Base-by-base conservation (phyloP, 2,797 vertebrate genomes). In the Odontamblyopus lacepedii region DNA sequence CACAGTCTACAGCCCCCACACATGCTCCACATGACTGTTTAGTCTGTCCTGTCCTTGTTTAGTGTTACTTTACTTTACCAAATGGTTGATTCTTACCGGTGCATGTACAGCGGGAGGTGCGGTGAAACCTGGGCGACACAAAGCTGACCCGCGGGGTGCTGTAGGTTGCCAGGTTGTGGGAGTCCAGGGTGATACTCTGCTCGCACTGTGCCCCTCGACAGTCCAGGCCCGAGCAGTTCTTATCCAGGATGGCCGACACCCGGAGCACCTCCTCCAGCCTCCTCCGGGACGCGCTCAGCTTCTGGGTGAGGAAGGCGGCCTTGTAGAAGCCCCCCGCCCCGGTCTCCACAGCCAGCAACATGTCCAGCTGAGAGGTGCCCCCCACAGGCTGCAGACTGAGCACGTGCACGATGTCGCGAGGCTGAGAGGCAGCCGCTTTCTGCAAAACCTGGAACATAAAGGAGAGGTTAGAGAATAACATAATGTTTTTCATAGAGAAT, bases 221-320 rank as follows among this genome's bases (percentile, higher is more conserved):
- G 83, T 97, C 96, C 83, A 99, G 91, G 32, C 96, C 97, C 0
- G 98, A 98, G 84, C 98, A 99, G 94, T 98, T 99, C 91, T 98
- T 98, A 74, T 98, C 98, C 78, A 98, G 83, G 86, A 99, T 95
- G 62, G 98, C 95, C 0, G 97, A 96, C 81, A 99, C 95, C 27
- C 94, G 92, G 78, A 99, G 93, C 69, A 96, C 91, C 63, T 96
- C 96, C 87, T 98, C 97, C 87, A 99, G 94, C 74, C 95, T 95
- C 75, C 94, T 90, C 67, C 97, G 94, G 0, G 96, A 95, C 0
- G 92, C 95, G 68, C 95, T 95, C 67, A 99, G 94, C 90, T 99
- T 99, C 94, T 99, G 98, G 44, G 97, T 97, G 77, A 99, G 94
- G 86, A 96, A 97, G 57, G 97, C 95, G 0, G 97, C 95, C 88